Conservation (phyloP, 2,797 vertebrate species). For the Rhinella marina region DNA sequence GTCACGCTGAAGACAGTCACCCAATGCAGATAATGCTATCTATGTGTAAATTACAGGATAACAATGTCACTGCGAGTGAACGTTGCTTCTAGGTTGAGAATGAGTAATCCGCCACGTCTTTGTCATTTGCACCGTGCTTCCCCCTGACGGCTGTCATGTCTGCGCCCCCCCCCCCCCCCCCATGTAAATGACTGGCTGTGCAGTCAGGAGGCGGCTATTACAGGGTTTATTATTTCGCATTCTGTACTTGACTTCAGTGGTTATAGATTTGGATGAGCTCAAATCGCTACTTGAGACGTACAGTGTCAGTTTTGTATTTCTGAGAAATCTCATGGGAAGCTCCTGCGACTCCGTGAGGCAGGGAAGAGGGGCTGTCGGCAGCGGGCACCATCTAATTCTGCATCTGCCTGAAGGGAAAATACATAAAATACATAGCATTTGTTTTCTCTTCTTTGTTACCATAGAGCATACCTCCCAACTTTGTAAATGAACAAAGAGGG, state of each 20-base stretch:
- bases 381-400: neutral
- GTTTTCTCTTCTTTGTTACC: too few species aligned
- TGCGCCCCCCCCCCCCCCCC: too few species aligned
- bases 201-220: neutral
- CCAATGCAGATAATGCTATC: neutral
- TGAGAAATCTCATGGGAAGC: neutral
- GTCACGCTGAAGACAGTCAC: neutral
- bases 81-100: neutral
- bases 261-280: neutral
- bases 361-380: neutral
- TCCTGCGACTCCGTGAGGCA: neutral
- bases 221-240: neutral
- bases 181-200: neutral
- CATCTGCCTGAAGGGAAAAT: neutral
- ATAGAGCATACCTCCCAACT: too few species aligned
- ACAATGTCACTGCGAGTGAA: neutral
- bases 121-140: neutral
- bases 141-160: neutral
- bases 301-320: neutral
- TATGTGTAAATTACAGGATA: neutral
- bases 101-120: neutral
- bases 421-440: neutral
- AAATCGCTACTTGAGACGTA: neutral
- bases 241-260: neutral
- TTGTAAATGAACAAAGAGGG: too few species aligned